A percentile compares a stretch with the other conserved stretches of the same genome.
phyloP scores from a whole-genome alignment of 2,113 vertebrate genomes.

The Pollimyrus isidori region DNA sequence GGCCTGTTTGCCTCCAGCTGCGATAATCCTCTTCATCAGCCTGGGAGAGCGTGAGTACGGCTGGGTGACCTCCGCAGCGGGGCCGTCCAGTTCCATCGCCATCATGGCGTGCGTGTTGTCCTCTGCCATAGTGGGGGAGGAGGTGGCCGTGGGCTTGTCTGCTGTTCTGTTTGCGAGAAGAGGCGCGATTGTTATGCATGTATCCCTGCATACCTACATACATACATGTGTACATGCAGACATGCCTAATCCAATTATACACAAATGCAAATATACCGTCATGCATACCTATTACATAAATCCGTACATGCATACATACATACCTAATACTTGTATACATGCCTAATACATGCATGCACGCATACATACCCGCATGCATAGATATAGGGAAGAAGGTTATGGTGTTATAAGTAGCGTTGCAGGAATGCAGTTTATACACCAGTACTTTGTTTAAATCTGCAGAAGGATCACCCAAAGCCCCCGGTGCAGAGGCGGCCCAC shows the following conservation, averaged over 20 bases:
- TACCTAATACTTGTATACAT: too few relatives aligned
- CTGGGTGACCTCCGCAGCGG: conserved; percentile 30
- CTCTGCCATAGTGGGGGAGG: conserved; percentile 42
- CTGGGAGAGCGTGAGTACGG: conserved; percentile 57
- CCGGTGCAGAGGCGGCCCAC: neutral
- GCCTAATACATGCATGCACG: too few relatives aligned
- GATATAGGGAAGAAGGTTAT: neutral
- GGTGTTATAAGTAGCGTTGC: neutral
- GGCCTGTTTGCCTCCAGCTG: conserved; percentile 17
- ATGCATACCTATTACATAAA: neutral
- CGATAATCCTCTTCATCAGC: conserved; percentile 36
- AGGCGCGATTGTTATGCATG: neutral
- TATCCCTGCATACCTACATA: too few relatives aligned
- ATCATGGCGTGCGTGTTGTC: neutral
- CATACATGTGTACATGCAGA: neutral
- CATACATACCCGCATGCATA: neutral
- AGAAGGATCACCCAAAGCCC: neutral
- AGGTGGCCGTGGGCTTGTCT: neutral
- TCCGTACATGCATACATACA: neutral
- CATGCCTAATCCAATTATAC: too few relatives aligned
- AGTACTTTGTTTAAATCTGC: neutral
- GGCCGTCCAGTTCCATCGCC: neutral
- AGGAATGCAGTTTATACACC: neutral
- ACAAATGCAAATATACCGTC: neutral
- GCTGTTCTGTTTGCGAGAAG: neutral